Percentiles rank a stretch among this genome's conserved stretches.
These are phyloP conservation scores for Empidonax alnorum DNA, from an alignment of 2,113 vertebrate genomes.

Conservation along the genomic window DNA sequence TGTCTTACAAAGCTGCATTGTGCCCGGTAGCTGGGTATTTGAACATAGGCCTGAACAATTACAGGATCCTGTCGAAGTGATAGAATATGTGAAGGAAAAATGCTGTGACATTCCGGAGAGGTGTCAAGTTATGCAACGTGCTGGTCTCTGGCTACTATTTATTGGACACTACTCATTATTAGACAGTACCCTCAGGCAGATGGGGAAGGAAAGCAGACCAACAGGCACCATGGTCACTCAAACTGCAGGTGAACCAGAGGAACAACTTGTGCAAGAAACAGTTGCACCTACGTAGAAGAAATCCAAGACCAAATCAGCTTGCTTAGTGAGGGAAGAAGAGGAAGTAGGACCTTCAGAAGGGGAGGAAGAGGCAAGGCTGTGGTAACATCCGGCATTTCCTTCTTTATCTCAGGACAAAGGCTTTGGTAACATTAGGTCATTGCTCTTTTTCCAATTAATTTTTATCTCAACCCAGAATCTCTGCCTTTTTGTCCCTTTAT, in stretches of 20 bases:
- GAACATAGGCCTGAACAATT: neutral
- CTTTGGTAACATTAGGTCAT: neutral
- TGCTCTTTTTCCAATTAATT: neutral
- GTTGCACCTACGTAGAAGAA: neutral
- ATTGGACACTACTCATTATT: neutral
- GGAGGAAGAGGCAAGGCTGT: neutral
- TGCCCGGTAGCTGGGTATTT: neutral
- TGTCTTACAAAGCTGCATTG: neutral
- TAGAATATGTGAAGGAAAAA: neutral
- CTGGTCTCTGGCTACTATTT: neutral
- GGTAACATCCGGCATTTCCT: neutral
- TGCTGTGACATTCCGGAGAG: neutral
- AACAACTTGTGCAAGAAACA: neutral
- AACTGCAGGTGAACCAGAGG: neutral
- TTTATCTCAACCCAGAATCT: neutral
- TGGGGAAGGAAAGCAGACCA: neutral
- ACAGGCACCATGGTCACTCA: neutral
- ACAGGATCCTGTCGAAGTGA: neutral
- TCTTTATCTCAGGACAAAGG: neutral
- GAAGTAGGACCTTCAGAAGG: neutral
- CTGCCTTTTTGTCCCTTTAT: neutral
- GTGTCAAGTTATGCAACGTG: neutral
- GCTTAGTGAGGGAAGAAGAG: neutral
- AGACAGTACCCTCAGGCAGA: neutral
- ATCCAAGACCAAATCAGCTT: neutral